These are phyloP conservation scores for Sylvilagus bachmani DNA, from an alignment of 2,113 vertebrate species.

Conservation along the genomic window DNA sequence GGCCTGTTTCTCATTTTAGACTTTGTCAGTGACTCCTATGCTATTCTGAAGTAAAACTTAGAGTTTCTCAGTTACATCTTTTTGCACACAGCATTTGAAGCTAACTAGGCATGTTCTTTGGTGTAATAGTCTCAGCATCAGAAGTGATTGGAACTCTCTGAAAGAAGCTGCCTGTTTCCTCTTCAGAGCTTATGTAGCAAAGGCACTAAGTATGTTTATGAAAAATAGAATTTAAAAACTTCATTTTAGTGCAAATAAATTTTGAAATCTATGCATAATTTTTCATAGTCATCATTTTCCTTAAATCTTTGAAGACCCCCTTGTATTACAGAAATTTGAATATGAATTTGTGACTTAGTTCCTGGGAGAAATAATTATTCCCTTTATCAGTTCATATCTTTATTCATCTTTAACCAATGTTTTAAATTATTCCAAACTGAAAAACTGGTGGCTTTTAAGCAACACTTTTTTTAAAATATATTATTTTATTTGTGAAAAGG, in stretches of 20 bases:
- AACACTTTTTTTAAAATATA: neutral
- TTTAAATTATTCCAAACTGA: slow-evolving; percentile 10
- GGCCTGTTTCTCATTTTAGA: slow-evolving; percentile 76
- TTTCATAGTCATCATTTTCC: no score
- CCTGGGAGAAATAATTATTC: slow-evolving; percentile 39
- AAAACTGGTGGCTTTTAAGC: neutral
- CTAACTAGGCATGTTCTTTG: slow-evolving; percentile 5
- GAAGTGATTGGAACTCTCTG: slow-evolving; percentile 11
- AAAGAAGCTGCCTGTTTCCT: neutral
- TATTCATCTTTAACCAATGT: neutral
- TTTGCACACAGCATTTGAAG: neutral
- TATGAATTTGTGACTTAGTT: slow-evolving; percentile 1
- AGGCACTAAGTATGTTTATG: no score
- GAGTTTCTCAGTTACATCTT: slow-evolving; percentile 44
- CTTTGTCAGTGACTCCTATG: slow-evolving; percentile 54
- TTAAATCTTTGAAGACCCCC: no score
- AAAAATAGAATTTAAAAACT: no score
- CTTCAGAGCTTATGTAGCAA: neutral
- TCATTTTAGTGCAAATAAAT: no score
- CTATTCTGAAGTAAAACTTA: slow-evolving; percentile 47
- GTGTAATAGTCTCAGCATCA: neutral
- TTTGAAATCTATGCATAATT: no score
- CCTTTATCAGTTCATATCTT: slow-evolving; percentile 23
- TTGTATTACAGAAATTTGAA: neutral
- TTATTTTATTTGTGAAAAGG: no score